These are phyloP conservation scores for Temnothorax unifasciatus DNA, from an alignment of 2,888 invertebrate genomes.

Conservation along the genomic window DNA sequence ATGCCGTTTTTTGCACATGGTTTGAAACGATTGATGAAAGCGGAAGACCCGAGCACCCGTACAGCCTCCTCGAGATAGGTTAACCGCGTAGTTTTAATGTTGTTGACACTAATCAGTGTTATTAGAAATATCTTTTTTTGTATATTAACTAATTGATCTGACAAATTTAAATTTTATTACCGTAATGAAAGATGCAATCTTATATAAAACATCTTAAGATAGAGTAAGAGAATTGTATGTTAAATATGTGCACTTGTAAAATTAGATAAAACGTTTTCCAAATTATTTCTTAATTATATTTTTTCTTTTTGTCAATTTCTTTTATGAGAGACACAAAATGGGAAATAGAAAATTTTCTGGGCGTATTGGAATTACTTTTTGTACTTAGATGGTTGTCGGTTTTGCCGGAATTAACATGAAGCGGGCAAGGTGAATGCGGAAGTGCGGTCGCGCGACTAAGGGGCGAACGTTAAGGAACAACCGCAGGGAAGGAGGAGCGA, in stretches of 20 bases:
- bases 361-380: neutral
- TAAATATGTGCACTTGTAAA: neutral
- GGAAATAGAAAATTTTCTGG: neutral
- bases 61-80: neutral
- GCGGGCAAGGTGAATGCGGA: constrained; percentile 76
- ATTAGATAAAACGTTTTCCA: neutral
- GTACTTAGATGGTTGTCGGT: neutral
- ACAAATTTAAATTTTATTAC: neutral
- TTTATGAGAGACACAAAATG: neutral
- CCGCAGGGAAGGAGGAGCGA: constrained; percentile 57
- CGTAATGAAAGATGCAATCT: neutral
- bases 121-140: neutral
- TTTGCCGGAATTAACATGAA: constrained; percentile 72
- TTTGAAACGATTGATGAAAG: constrained; percentile 32
- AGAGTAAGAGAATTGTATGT: neutral
- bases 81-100: neutral
- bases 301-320: neutral
- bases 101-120: neutral
- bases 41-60: constrained; percentile 4
- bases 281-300: neutral
- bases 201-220: neutral
- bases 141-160: neutral
- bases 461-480: constrained; percentile 73
- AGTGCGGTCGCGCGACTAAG: constrained; percentile 70
- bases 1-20: constrained; percentile 33